Conservation (phyloP, 1,140 invertebrate genomes). For the Agraylea sexmaculata region DNA sequence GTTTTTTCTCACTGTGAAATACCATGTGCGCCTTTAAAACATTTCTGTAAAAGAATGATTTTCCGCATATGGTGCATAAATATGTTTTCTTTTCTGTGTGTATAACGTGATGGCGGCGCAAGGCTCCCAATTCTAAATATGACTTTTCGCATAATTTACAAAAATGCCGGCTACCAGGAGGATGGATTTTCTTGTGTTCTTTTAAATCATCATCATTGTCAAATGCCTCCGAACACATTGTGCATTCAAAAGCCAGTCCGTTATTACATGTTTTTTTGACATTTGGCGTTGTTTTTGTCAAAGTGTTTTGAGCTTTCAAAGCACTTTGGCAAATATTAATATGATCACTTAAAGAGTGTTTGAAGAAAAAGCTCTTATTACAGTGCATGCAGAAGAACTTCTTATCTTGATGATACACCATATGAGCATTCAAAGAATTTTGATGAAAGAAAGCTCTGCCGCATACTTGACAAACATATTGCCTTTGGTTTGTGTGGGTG, state of each 20-base stretch:
- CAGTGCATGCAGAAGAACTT: constrained; percentile 14
- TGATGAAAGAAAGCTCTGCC: constrained; percentile 13
- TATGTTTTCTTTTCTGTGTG: constrained; percentile 18
- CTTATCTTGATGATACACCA: constrained; percentile 13
- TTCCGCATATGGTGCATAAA: constrained; percentile 17
- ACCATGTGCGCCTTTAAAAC: constrained; percentile 18
- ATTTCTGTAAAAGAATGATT: constrained; percentile 16
- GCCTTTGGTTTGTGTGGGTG: constrained; percentile 13
- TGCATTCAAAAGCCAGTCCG: constrained; percentile 11
- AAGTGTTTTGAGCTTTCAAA: neutral
- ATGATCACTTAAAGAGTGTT: constrained; percentile 15
- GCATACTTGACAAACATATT: constrained; percentile 14
- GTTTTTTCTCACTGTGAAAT: constrained; percentile 18
- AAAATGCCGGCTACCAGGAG: constrained; percentile 14
- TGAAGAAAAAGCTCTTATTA: constrained; percentile 8
- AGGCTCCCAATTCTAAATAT: constrained; percentile 16
- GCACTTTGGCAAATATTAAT: constrained; percentile 8
- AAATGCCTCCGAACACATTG: constrained; percentile 18
- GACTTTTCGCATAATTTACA: constrained; percentile 15
- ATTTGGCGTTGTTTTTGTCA: no score
- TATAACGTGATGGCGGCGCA: constrained; percentile 13
- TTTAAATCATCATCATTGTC: constrained; percentile 11
- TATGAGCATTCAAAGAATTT: constrained; percentile 14
- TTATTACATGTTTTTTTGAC: neutral
- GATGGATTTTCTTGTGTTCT: constrained; percentile 15